Evolutionary conservation across 2,797 vertebrate genomes (phyloP).

Genomic region (Anguilla pacifica): DNA sequence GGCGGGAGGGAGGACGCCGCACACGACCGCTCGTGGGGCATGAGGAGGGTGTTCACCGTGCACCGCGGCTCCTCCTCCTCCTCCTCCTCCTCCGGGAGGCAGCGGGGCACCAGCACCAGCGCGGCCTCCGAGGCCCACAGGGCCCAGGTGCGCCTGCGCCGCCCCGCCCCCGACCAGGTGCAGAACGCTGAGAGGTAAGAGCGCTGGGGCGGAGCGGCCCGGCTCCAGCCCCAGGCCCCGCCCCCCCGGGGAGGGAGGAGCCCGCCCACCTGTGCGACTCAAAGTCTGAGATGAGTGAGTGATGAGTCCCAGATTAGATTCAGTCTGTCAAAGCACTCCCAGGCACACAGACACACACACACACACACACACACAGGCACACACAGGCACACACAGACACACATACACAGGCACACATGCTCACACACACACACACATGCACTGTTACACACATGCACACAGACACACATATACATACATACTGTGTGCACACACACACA

Average conservation of each 20-base stretch:
- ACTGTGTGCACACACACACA: background rate
- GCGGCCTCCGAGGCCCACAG: conserved; percentile 61
- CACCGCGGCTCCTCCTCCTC: conserved; percentile 18
- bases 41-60: conserved; percentile 58
- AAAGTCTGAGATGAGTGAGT: conserved; percentile 38
- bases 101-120: conserved; percentile 50
- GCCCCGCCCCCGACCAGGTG: conserved; percentile 42
- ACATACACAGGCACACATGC: conserved; percentile 16
- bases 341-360: conserved; percentile 17
- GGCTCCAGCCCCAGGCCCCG: conserved; percentile 13
- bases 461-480: too few relatives aligned
- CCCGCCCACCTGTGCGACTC: conserved; percentile 15
- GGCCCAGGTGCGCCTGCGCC: conserved; percentile 45
- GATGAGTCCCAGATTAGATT: conserved; percentile 31
- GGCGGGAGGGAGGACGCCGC: conserved; percentile 30
- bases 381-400: conserved; percentile 10
- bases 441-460: conserved; percentile 11
- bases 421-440: conserved; percentile 10
- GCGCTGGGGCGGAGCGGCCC: conserved; percentile 18
- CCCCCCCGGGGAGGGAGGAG: conserved; percentile 38
- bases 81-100: conserved; percentile 35
- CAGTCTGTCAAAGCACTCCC: background rate
- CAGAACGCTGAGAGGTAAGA: conserved; percentile 75
- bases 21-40: conserved; percentile 43
- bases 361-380: background rate